These are phyloP conservation scores for Aplysina aerophoba DNA, from an alignment of 37 sponge, comb jelly and placozoan species.

Conservation along the genomic window DNA sequence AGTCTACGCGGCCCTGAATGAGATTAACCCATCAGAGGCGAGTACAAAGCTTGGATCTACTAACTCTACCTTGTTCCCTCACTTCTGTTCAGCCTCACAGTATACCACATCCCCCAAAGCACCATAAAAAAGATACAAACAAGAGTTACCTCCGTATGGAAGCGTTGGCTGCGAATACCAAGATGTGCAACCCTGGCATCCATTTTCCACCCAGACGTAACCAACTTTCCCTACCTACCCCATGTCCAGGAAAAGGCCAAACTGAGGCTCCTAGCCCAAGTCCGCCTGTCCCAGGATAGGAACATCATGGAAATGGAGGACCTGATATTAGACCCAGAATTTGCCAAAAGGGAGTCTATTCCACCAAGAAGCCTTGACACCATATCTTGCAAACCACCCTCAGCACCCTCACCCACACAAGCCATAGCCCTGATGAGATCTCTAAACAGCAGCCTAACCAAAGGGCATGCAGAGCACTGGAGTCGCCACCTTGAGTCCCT, in stretches of 20 bases:
- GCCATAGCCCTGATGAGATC: no score
- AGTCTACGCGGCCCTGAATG: no score
- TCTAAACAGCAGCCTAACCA: no score
- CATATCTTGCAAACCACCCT: no score
- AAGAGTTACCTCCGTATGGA: not conserved
- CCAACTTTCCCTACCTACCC: not conserved
- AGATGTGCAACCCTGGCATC: constrained; percentile 13
- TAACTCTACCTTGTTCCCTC: constrained; percentile 19
- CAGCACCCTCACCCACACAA: no score
- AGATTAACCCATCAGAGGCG: constrained; percentile 45
- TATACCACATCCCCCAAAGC: not conserved
- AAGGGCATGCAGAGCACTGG: no score
- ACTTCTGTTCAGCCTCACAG: not conserved
- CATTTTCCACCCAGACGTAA: constrained; percentile 5
- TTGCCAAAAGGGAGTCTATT: no score
- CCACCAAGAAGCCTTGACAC: no score
- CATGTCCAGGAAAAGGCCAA: constrained; percentile 32
- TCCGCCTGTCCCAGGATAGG: no score
- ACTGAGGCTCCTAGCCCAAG: constrained; percentile 1
- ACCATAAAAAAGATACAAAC: constrained; percentile 9
- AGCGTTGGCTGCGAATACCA: not conserved
- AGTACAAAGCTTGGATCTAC: constrained; percentile 28
- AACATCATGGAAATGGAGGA: no score
- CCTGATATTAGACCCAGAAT: no score
- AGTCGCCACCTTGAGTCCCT: not conserved